Conservation (phyloP, 2,113 vertebrate species). For the Forbesichthys agassizii region DNA sequence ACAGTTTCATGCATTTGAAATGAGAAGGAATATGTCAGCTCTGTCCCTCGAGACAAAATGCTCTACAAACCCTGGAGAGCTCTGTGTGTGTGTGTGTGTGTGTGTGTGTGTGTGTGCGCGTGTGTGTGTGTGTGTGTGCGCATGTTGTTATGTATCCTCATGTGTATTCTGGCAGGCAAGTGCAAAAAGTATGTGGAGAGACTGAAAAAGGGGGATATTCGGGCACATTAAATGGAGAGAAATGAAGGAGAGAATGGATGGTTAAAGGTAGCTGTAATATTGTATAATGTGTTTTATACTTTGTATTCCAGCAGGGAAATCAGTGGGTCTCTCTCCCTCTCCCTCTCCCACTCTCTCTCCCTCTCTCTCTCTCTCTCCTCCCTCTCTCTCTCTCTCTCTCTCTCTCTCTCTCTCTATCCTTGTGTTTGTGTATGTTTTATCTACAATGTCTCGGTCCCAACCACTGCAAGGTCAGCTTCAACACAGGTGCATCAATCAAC, state of each 20-base stretch:
- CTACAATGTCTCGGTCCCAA: conserved; percentile 25
- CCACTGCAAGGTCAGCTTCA: conserved; percentile 54
- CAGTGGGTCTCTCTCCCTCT: not conserved
- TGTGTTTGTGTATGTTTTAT: conserved; percentile 35
- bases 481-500: conserved; percentile 42
- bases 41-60: conserved; percentile 30
- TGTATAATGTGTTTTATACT: too few relatives aligned
- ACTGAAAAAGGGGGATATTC: conserved; percentile 2
- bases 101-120: conserved; percentile 2
- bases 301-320: not conserved
- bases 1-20: conserved; percentile 55
- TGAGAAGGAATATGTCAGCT: conserved; percentile 41
- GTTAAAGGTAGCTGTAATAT: too few relatives aligned
- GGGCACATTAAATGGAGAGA: not conserved
- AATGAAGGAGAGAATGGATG: not conserved
- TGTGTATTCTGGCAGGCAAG: conserved; percentile 7
- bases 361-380: not conserved
- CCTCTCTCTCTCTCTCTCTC: conserved; percentile 17
- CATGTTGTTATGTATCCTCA: not conserved
- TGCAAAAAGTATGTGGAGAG: conserved; percentile 10
- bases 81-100: conserved; percentile 7
- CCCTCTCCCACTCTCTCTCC: conserved; percentile 18
- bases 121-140: not conserved
- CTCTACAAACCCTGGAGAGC: conserved; percentile 14
- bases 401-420: conserved; percentile 17